phyloP scores from a whole-genome alignment of 2,888 invertebrate species.

The Pheosia gnoma region DNA sequence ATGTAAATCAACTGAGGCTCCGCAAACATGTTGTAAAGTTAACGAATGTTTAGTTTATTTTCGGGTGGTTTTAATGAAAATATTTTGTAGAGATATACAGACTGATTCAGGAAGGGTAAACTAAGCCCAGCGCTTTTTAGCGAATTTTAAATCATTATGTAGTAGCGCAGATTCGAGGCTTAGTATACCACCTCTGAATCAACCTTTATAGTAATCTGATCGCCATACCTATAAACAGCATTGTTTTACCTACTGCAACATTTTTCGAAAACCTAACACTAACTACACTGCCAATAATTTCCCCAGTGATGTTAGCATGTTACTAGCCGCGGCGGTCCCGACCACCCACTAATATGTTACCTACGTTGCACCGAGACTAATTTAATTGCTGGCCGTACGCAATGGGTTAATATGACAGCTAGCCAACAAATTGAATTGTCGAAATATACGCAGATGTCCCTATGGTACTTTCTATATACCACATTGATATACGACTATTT shows the following conservation, averaged over 20 bases:
- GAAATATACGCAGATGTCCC: constrained; percentile 28
- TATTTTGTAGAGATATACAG: too few species aligned
- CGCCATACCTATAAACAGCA: too few species aligned
- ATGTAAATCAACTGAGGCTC: constrained; percentile 22
- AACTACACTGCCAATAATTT: constrained; percentile 12
- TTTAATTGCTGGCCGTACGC: constrained; percentile 29
- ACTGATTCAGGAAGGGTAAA: too few species aligned
- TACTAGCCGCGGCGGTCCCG: constrained; percentile 6
- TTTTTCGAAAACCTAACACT: background rate
- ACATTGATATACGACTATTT: background rate
- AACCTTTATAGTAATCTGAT: too few species aligned
- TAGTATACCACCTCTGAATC: too few species aligned
- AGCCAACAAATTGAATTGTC: constrained; percentile 35
- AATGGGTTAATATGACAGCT: constrained; percentile 38
- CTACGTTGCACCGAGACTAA: constrained; percentile 23
- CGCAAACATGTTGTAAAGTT: too few species aligned
- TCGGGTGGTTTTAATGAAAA: too few species aligned
- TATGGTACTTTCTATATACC: constrained; percentile 21
- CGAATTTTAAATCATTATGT: too few species aligned
- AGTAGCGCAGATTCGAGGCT: too few species aligned
- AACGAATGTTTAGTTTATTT: too few species aligned
- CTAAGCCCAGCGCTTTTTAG: too few species aligned
- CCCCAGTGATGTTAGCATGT: constrained; percentile 15
- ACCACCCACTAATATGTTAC: constrained; percentile 15
- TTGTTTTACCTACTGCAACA: too few species aligned